Percentiles rank a stretch among this genome's conserved stretches.
phyloP scores from a whole-genome alignment of 2,888 invertebrate species.

The Stegophylla sp. region DNA sequence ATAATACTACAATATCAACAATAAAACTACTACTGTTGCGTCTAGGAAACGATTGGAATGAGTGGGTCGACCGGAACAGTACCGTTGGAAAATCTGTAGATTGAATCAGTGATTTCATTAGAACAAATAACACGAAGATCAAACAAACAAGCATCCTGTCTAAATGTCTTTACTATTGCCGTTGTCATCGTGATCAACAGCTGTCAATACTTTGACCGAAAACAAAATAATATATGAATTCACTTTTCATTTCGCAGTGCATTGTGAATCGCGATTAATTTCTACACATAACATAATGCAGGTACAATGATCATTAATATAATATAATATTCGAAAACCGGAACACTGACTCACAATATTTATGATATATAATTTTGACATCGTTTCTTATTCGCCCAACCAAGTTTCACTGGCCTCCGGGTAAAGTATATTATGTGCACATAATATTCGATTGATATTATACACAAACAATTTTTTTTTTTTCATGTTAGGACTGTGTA shows the following conservation, averaged over 20 bases:
- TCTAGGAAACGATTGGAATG: conserved; percentile 13
- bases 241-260: conserved; percentile 14
- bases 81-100: conserved; percentile 48
- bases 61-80: conserved; percentile 40
- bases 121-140: background rate
- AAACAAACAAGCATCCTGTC: conserved; percentile 19
- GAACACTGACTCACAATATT: conserved; percentile 38
- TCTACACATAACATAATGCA: background rate
- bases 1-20: background rate
- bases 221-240: conserved; percentile 10
- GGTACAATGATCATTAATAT: background rate
- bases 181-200: background rate
- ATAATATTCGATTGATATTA: conserved; percentile 25
- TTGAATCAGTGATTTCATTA: conserved; percentile 15
- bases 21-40: background rate
- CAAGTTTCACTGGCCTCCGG: conserved; percentile 51
- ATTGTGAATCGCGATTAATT: background rate
- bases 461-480: conserved; percentile 20
- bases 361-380: conserved; percentile 52
- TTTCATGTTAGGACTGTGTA: background rate
- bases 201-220: background rate
- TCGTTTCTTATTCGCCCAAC: conserved; percentile 37
- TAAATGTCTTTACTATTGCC: background rate
- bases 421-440: background rate
- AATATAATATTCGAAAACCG: background rate